Evolutionary conservation across 2,113 vertebrate genomes (phyloP).

Genomic region (Callorhinus ursinus): DNA sequence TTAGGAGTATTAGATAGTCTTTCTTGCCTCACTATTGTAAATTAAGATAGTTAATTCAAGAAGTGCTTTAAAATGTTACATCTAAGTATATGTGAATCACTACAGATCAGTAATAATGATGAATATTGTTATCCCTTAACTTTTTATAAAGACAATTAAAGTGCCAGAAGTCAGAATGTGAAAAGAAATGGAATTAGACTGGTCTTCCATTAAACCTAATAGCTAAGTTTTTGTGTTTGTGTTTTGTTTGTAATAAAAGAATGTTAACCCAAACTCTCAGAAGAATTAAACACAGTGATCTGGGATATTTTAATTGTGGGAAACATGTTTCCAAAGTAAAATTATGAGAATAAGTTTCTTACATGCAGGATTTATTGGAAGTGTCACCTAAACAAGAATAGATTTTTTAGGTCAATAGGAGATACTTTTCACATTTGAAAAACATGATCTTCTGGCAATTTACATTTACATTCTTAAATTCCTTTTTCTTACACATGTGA

Average conservation of each 20-base stretch:
- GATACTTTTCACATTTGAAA: not conserved
- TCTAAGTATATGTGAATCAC: not conserved
- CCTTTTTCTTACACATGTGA: not conserved
- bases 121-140: not conserved
- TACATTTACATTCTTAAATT: not conserved
- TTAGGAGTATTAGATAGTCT: not conserved
- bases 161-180: not conserved
- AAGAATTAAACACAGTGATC: not conserved
- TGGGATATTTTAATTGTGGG: not conserved
- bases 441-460: not conserved
- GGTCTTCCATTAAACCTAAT: not conserved
- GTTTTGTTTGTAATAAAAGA: not conserved
- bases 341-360: not conserved
- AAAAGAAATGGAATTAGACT: not conserved
- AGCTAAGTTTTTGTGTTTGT: not conserved
- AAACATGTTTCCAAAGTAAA: slow-evolving; percentile 29
- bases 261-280: not conserved
- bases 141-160: not conserved
- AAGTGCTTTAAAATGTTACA: not conserved
- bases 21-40: not conserved
- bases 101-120: not conserved
- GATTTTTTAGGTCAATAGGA: not conserved
- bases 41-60: not conserved
- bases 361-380: not conserved
- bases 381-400: not conserved